Percentiles rank a stretch among this genome's conserved stretches.
phyloP scores from a whole-genome alignment of 1,140 invertebrate genomes.

The Eupristina koningsbergeri region DNA sequence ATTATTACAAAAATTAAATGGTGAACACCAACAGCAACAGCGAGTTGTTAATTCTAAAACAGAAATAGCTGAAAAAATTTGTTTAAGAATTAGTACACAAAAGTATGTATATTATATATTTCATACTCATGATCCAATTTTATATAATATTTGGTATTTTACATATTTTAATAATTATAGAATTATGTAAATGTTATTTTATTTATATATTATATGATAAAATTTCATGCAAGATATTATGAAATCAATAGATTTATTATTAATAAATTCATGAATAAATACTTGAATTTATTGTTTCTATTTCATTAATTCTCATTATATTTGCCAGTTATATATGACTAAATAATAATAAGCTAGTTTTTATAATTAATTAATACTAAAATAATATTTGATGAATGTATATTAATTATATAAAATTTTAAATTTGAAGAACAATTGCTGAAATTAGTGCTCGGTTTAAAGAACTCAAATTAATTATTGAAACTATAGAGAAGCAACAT shows the following conservation, averaged over 20 bases:
- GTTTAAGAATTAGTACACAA: slow-evolving; percentile 68
- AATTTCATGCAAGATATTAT: too few species aligned
- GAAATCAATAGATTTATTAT: too few species aligned
- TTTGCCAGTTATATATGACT: too few species aligned
- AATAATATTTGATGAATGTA: background rate
- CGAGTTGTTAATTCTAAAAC: slow-evolving; percentile 56
- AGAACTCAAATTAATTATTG: slow-evolving; percentile 61
- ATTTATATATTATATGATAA: too few species aligned
- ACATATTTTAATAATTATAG: too few species aligned
- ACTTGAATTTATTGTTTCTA: too few species aligned
- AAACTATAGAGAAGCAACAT: slow-evolving; percentile 58
- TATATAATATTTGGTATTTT: too few species aligned
- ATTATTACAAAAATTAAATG: slow-evolving; percentile 55
- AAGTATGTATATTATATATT: slow-evolving; percentile 60
- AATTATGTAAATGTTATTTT: too few species aligned
- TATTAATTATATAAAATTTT: slow-evolving; percentile 1
- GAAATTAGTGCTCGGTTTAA: slow-evolving; percentile 55
- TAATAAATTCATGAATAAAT: too few species aligned
- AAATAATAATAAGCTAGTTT: background rate
- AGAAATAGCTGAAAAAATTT: slow-evolving; percentile 63
- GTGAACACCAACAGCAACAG: slow-evolving; percentile 59
- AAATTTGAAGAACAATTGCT: slow-evolving; percentile 53
- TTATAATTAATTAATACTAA: background rate
- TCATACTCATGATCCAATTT: too few species aligned
- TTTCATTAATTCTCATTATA: too few species aligned